A percentile compares a stretch with the other conserved stretches of the same genome.
phyloP scores from a whole-genome alignment of 2,113 vertebrate species.

The Alethe diademata region DNA sequence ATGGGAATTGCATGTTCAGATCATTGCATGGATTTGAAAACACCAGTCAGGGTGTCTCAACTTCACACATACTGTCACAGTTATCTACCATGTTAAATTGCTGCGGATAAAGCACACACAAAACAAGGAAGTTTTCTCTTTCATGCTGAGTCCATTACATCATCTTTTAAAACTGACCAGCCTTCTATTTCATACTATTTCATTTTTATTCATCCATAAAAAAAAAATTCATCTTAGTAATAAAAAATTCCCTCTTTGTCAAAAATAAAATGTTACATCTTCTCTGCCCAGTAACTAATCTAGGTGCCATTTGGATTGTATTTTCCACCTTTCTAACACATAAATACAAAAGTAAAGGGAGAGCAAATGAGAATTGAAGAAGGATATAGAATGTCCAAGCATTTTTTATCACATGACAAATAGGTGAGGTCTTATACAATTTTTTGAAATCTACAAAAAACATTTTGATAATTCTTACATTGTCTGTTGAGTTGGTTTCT shows the following conservation, averaged over 20 bases:
- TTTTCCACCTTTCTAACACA: not conserved
- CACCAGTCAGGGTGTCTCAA: not conserved
- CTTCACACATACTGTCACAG: not conserved
- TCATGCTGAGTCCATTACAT: not conserved
- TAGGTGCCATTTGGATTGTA: not conserved
- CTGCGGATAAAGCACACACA: not conserved
- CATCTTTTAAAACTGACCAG: not conserved
- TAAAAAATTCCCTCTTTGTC: not conserved
- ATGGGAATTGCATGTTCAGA: not conserved
- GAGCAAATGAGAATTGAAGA: not conserved
- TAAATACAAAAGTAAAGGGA: not conserved
- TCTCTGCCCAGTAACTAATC: not conserved
- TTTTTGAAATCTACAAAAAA: not conserved
- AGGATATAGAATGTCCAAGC: not conserved
- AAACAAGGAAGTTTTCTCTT: not conserved
- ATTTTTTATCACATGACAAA: not conserved
- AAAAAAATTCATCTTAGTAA: not conserved
- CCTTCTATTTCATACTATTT: not conserved
- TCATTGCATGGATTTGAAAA: not conserved
- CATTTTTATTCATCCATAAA: not conserved
- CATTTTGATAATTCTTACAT: not conserved
- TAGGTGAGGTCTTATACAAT: not conserved
- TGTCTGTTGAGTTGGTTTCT: not conserved
- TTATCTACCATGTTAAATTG: not conserved
- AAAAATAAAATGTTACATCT: not conserved